Percentiles rank a stretch among this genome's conserved stretches.
Conservation (phyloP, 1,140 invertebrate species). For the Spodoptera litura region DNA sequence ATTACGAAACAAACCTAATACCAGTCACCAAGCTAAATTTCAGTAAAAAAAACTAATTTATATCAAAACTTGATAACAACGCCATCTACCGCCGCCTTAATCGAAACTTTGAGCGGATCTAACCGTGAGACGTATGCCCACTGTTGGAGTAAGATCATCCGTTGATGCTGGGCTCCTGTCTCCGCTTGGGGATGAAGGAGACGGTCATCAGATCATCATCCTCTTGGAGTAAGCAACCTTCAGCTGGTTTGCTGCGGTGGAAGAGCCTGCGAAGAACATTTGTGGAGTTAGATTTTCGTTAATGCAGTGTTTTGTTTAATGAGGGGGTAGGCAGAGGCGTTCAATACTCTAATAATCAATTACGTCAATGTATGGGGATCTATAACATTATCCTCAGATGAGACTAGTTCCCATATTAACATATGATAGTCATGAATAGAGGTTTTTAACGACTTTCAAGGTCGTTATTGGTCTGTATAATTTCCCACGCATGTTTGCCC, state of each 20-base stretch:
- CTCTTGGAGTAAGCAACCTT: slow-evolving; percentile 76
- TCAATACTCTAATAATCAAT: too few species aligned
- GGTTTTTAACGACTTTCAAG: too few species aligned
- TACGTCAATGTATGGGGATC: too few species aligned
- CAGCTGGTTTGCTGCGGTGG: slow-evolving; percentile 71
- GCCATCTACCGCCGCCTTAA: neutral
- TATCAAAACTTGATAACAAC: neutral
- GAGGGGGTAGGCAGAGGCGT: too few species aligned
- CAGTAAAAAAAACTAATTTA: neutral
- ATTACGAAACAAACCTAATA: too few species aligned
- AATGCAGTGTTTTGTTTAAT: too few species aligned
- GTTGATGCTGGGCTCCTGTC: slow-evolving; percentile 64
- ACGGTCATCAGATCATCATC: slow-evolving; percentile 81
- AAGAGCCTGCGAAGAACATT: slow-evolving; percentile 71
- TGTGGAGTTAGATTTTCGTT: neutral
- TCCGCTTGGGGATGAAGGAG: slow-evolving; percentile 78
- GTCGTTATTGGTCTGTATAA: too few species aligned
- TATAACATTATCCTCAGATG: too few species aligned
- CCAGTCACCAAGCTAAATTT: too few species aligned
- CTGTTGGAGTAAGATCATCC: slow-evolving; percentile 48
- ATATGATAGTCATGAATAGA: too few species aligned
- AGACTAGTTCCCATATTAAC: too few species aligned
- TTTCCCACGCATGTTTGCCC: too few species aligned
- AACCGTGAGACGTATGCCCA: neutral
- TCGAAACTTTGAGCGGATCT: neutral